Evolutionary conservation across 2,888 invertebrate genomes (phyloP).

Genomic region (Brassicogethes aeneus): DNA sequence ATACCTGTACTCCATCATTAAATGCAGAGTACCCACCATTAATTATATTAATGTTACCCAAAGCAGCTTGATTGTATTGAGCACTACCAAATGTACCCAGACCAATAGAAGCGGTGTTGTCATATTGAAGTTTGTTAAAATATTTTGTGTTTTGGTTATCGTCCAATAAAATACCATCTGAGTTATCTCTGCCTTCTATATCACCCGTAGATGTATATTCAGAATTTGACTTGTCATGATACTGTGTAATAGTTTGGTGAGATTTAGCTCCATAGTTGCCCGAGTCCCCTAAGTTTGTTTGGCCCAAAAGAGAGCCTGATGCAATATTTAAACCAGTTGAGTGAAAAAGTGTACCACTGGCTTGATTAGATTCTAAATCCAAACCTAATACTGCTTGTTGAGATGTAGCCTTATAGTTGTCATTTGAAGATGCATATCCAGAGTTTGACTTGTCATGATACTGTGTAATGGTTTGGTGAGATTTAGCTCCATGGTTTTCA

Average conservation of each 20-base stretch:
- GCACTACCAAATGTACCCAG: neutral
- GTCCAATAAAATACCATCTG: no score
- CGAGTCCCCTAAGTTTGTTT: neutral
- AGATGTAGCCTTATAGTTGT: no score
- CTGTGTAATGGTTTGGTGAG: conserved; percentile 10
- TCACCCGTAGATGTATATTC: no score
- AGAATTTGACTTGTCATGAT: conserved; percentile 6
- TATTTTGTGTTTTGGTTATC: no score
- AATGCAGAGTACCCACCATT: conserved; percentile 32
- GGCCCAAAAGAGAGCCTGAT: no score
- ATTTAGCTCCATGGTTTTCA: conserved; percentile 9
- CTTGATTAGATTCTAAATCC: no score
- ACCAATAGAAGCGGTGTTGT: neutral
- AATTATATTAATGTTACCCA: conserved; percentile 28
- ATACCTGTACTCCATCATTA: conserved; percentile 20
- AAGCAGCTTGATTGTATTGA: neutral
- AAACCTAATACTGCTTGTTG: no score
- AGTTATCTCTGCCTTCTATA: no score
- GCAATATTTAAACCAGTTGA: no score
- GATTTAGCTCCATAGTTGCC: conserved; percentile 9
- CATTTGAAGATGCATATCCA: no score
- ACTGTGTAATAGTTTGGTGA: conserved; percentile 10
- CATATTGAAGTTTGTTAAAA: neutral
- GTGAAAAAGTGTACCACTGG: no score
- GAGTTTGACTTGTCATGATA: conserved; percentile 6